A percentile compares a stretch with the other conserved stretches of the same genome.
Conservation (phyloP, 1,140 invertebrate genomes). For the Musca domestica region DNA sequence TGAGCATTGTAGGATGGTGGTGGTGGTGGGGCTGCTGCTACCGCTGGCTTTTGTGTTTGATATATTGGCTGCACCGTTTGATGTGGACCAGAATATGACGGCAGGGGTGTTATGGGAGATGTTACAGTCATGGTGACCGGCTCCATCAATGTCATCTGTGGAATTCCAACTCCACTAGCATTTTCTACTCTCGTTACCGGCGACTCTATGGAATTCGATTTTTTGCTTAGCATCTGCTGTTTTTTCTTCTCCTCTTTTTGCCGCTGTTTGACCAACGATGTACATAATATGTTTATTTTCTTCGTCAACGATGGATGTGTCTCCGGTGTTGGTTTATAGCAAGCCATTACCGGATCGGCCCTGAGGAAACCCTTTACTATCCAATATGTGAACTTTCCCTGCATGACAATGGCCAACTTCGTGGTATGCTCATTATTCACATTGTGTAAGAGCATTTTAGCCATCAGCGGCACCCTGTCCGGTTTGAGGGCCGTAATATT, state of each 20-base stretch:
- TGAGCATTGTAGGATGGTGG: background rate
- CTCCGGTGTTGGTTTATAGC: slow-evolving; percentile 44
- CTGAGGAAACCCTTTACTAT: slow-evolving; percentile 45
- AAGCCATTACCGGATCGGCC: slow-evolving; percentile 39
- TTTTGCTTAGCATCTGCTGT: background rate
- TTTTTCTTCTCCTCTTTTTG: slow-evolving; percentile 33
- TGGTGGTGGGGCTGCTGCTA: background rate
- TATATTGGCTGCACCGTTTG: background rate
- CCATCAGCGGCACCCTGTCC: slow-evolving; percentile 35
- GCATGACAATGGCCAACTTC: slow-evolving; percentile 46
- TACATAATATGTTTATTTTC: slow-evolving; percentile 48
- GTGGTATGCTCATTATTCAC: slow-evolving; percentile 34
- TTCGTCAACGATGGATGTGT: slow-evolving; percentile 45
- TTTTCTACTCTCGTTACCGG: background rate
- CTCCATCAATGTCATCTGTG: background rate
- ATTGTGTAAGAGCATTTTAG: slow-evolving; percentile 37
- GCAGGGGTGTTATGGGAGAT: background rate
- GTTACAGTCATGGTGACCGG: background rate
- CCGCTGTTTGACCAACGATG: slow-evolving; percentile 43
- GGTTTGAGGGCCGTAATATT: slow-evolving; percentile 35
- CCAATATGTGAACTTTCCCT: slow-evolving; percentile 45
- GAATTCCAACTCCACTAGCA: background rate
- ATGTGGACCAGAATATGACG: background rate
- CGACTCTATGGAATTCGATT: background rate
- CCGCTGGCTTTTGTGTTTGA: background rate